phyloP scores from a whole-genome alignment of 2,113 vertebrate species.

The Malurus alboscapulatus region DNA sequence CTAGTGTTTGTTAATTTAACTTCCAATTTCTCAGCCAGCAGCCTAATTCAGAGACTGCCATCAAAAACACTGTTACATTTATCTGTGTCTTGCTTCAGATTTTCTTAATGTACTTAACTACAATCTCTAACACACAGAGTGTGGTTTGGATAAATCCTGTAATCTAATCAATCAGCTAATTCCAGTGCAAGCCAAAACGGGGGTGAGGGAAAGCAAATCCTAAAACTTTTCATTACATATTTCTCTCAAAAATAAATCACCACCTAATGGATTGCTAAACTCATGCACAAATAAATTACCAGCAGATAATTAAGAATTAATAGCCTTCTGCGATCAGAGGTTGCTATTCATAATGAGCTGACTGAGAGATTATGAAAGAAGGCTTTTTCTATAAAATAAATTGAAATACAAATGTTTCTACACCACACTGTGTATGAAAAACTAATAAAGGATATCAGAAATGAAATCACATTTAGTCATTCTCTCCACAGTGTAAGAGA shows the following conservation, averaged over 20 bases:
- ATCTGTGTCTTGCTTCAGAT: conserved; percentile 53
- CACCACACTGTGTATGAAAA: neutral
- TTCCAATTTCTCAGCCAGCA: conserved; percentile 10
- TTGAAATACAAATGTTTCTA: conserved; percentile 35
- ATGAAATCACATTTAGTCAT: neutral
- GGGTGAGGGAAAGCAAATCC: neutral
- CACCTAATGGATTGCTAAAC: conserved; percentile 36
- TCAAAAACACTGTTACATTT: conserved; percentile 32
- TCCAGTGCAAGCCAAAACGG: conserved; percentile 9
- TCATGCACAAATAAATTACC: conserved; percentile 52
- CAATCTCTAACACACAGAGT: conserved; percentile 51
- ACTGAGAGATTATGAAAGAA: conserved; percentile 12
- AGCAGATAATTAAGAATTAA: conserved; percentile 63
- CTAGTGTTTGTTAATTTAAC: neutral
- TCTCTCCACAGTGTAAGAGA: neutral
- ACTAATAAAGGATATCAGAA: conserved; percentile 30
- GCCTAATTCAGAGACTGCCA: conserved; percentile 16
- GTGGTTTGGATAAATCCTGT: conserved; percentile 54
- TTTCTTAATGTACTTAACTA: conserved; percentile 62
- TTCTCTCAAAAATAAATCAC: conserved; percentile 56
- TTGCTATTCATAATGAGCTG: conserved; percentile 24
- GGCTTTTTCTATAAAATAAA: conserved; percentile 36
- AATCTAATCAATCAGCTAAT: conserved; percentile 67
- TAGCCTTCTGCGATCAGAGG: conserved; percentile 38
- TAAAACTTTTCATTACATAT: conserved; percentile 40